Evolutionary conservation across 2,888 invertebrate genomes (phyloP).

Genomic region (Ptychoptera contaminata): DNA sequence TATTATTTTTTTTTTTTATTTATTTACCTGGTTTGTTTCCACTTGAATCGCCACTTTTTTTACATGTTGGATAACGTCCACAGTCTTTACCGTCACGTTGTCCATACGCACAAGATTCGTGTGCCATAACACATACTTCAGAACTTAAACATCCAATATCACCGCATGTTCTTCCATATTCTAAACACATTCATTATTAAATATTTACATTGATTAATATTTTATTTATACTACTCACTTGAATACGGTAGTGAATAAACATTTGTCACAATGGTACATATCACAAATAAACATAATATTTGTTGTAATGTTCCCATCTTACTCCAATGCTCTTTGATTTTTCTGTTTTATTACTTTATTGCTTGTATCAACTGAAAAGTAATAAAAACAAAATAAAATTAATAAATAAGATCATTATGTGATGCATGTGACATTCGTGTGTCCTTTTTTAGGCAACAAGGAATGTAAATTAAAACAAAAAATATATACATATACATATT

Average conservation of each 20-base stretch:
- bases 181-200: conserved; percentile 30
- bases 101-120: conserved; percentile 51
- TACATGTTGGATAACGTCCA: conserved; percentile 52
- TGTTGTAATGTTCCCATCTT: no score
- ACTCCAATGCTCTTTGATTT: no score
- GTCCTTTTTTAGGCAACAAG: no score
- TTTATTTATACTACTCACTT: conserved; percentile 19
- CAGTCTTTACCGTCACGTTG: conserved; percentile 39
- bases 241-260: conserved; percentile 23
- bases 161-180: conserved; percentile 60
- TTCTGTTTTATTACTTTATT: no score
- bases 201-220: no score
- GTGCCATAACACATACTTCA: conserved; percentile 47
- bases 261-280: conserved; percentile 16
- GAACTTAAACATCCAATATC: conserved; percentile 62
- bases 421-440: no score
- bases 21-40: not conserved
- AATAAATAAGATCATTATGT: no score
- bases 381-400: no score
- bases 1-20: no score
- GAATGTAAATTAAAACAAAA: no score
- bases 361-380: no score
- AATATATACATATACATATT: no score
- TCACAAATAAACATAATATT: not conserved
- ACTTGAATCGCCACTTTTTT: conserved; percentile 32